Evolutionary conservation across 2,113 vertebrate genomes (phyloP).

Genomic region (Paracanthobrama guichenoti): DNA sequence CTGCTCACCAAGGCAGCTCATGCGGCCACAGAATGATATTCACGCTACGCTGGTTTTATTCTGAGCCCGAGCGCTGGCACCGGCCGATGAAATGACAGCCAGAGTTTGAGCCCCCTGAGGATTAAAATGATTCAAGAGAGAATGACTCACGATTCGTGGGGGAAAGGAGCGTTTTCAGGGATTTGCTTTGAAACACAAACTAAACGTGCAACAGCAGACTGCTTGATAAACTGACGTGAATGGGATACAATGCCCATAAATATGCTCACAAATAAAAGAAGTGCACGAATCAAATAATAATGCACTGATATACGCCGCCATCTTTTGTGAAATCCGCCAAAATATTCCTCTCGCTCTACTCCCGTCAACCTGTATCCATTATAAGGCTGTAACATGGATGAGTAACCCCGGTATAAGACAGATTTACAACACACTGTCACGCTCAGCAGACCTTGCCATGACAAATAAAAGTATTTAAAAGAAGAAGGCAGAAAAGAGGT

Average conservation of each 20-base stretch:
- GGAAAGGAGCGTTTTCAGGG: conserved; percentile 49
- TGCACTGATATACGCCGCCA: conserved; percentile 21
- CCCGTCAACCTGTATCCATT: conserved; percentile 46
- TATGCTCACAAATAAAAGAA: conserved; percentile 22
- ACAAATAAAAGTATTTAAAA: conserved; percentile 58
- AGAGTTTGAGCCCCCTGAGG: conserved; percentile 72
- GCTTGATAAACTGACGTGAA: conserved; percentile 45
- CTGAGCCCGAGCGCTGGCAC: conserved; percentile 75
- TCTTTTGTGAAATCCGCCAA: conserved; percentile 40
- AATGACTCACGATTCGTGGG: conserved; percentile 47
- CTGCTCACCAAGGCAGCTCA: conserved; percentile 74
- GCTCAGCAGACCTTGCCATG: conserved; percentile 58
- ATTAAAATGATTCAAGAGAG: conserved; percentile 79
- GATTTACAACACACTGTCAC: conserved; percentile 61
- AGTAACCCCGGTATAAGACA: conserved; percentile 56
- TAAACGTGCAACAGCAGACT: conserved; percentile 51
- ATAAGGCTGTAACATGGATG: conserved; percentile 58
- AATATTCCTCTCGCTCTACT: conserved; percentile 23
- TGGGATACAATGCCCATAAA: conserved; percentile 33
- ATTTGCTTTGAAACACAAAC: conserved; percentile 55
- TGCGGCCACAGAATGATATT: conserved; percentile 82
- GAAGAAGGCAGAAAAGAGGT: conserved; percentile 40
- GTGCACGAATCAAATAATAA: conserved; percentile 45
- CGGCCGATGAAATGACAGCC: conserved; percentile 76
- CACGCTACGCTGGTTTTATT: conserved; percentile 84